These are phyloP conservation scores for Myripristis jacobus DNA, from an alignment of 2,797 vertebrate genomes.

Conservation along the genomic window DNA sequence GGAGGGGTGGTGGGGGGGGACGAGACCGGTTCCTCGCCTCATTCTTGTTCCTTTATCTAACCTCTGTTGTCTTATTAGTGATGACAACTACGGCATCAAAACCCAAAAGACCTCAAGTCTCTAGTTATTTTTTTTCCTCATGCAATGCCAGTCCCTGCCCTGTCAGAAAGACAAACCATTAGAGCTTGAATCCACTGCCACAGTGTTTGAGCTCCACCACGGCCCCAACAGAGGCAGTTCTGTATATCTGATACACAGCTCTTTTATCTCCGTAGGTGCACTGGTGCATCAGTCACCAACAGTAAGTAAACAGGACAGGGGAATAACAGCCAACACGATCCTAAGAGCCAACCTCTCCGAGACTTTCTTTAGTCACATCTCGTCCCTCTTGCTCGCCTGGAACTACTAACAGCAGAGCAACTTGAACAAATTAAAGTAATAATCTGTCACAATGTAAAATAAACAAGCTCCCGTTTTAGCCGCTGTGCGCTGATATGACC, in stretches of 20 bases:
- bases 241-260: conserved; percentile 6
- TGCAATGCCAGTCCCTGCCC: not conserved
- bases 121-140: not conserved
- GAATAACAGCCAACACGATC: conserved; percentile 5
- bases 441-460: not conserved
- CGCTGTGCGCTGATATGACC: no score
- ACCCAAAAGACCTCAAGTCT: conserved; percentile 3
- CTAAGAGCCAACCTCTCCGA: not conserved
- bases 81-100: conserved; percentile 9
- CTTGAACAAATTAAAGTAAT: not conserved
- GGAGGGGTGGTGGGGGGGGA: no score
- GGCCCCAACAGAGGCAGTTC: conserved; percentile 4
- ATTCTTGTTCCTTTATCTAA: conserved; percentile 16
- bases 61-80: conserved; percentile 31
- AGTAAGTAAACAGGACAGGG: conserved; percentile 35
- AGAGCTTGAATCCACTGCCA: conserved; percentile 17
- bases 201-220: conserved; percentile 8
- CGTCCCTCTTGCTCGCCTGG: not conserved
- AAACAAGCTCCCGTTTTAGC: not conserved
- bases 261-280: conserved; percentile 42
- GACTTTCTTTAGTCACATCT: conserved; percentile 8
- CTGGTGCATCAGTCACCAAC: conserved; percentile 19
- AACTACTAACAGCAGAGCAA: not conserved
- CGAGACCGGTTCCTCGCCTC: not conserved
- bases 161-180: conserved; percentile 22